phyloP scores from a whole-genome alignment of 2,113 vertebrate species.

The Lates calcarifer region DNA sequence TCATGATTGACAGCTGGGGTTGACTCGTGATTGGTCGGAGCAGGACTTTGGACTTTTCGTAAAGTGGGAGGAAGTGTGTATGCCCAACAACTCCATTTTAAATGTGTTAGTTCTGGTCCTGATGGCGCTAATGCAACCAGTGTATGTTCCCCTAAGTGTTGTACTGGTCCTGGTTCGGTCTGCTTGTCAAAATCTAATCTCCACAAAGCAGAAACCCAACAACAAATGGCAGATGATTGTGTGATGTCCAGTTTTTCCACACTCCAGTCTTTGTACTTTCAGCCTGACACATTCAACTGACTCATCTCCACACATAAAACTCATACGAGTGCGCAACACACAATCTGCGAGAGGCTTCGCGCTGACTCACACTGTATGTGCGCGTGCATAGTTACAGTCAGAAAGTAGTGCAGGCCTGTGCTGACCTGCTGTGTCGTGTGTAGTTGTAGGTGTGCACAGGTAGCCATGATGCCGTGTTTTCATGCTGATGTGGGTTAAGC shows the following conservation, averaged over 20 bases:
- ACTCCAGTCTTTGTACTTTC: constrained; percentile 49
- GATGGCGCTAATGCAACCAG: neutral
- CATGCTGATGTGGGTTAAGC: constrained; percentile 50
- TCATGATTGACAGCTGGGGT: too few relatives aligned
- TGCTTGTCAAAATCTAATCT: neutral
- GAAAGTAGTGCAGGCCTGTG: constrained; percentile 2
- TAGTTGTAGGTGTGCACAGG: neutral
- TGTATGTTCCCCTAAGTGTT: neutral
- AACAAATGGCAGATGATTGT: constrained; percentile 32
- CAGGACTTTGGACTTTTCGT: too few relatives aligned
- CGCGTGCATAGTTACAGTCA: constrained; percentile 12
- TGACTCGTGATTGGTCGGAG: too few relatives aligned
- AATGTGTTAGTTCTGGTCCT: too few relatives aligned
- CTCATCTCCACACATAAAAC: constrained; percentile 61
- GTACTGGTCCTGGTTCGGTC: neutral
- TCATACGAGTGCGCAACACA: constrained; percentile 36
- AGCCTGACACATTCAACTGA: constrained; percentile 58
- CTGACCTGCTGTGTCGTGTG: constrained; percentile 15
- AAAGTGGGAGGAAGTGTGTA: too few relatives aligned
- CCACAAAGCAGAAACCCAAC: too few relatives aligned
- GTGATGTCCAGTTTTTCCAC: constrained; percentile 44
- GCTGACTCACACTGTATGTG: constrained; percentile 63
- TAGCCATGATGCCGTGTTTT: neutral
- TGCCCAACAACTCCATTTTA: neutral
- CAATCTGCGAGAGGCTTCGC: constrained; percentile 45